These are phyloP conservation scores for Sepiola atlantica DNA, from an alignment of 2,888 invertebrate genomes.

Conservation along the genomic window DNA sequence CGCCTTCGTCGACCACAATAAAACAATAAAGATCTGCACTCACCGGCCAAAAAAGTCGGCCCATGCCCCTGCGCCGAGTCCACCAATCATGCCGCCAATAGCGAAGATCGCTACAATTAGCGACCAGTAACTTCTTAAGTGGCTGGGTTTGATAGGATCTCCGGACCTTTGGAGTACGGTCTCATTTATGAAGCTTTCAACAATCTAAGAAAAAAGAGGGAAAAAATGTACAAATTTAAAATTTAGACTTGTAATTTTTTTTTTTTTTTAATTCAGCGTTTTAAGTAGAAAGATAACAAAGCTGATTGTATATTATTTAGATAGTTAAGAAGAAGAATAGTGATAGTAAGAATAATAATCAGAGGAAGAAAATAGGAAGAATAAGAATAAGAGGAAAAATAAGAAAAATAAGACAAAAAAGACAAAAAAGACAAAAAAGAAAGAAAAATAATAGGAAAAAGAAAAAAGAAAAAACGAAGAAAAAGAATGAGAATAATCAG, in stretches of 20 bases:
- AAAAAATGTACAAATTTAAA: background rate
- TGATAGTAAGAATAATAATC: background rate
- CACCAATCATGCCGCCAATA: slow-evolving; percentile 98
- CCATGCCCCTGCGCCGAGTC: slow-evolving; percentile 95
- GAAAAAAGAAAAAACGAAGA: too few relatives aligned
- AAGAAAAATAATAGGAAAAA: too few relatives aligned
- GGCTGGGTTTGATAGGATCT: slow-evolving; percentile 52
- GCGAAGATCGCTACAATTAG: slow-evolving; percentile 97
- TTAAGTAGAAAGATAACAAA: background rate
- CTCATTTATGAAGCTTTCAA: slow-evolving; percentile 69
- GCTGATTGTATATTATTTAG: background rate
- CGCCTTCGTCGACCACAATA: too few relatives aligned
- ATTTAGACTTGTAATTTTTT: background rate
- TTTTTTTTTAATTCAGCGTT: background rate
- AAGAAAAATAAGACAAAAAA: background rate
- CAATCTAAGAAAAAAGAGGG: slow-evolving; percentile 58
- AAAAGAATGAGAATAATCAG: too few relatives aligned
- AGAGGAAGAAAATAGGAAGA: background rate
- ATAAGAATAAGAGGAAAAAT: too few relatives aligned
- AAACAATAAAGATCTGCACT: background rate
- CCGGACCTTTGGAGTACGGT: slow-evolving; percentile 60
- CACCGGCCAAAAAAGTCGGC: slow-evolving; percentile 93
- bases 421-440: too few relatives aligned
- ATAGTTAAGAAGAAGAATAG: background rate
- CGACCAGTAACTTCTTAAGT: slow-evolving; percentile 72